Evolutionary conservation across 2,113 vertebrate species (phyloP).

Genomic region (Coptodon bakossiorum): DNA sequence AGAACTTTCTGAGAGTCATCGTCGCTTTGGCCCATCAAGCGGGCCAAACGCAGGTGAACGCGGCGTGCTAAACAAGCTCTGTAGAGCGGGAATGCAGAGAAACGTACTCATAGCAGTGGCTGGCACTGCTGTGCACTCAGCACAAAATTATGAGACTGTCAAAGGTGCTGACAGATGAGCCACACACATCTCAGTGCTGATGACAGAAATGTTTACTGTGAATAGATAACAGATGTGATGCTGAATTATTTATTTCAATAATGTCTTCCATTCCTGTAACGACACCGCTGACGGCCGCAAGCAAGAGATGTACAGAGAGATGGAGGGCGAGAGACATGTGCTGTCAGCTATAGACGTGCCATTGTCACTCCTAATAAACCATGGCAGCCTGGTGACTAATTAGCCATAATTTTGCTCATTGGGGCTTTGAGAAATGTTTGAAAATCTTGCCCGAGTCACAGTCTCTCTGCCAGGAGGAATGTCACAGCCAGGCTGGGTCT

Average conservation of each 20-base stretch:
- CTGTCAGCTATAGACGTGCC: constrained; percentile 47
- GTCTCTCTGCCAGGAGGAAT: constrained; percentile 58
- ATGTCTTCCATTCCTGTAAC: constrained; percentile 9
- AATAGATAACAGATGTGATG: constrained; percentile 40
- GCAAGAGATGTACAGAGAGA: not conserved
- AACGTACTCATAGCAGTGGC: not conserved
- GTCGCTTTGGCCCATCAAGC: not conserved
- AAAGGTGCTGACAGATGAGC: not conserved
- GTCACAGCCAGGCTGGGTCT: constrained; percentile 50
- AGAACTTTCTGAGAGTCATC: not conserved
- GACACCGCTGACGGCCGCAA: constrained; percentile 14
- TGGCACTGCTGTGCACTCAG: not conserved
- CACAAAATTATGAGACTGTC: not conserved
- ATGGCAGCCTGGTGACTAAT: constrained; percentile 62
- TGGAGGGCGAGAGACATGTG: not conserved
- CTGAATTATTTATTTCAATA: constrained; percentile 38
- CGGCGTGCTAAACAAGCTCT: not conserved
- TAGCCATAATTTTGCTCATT: constrained; percentile 60
- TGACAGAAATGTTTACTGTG: constrained; percentile 22
- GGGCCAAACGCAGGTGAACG: not conserved
- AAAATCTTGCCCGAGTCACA: constrained; percentile 38
- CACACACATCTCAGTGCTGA: not conserved
- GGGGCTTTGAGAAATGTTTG: constrained; percentile 44
- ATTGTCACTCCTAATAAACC: constrained; percentile 63
- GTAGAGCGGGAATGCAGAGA: not conserved